These are phyloP conservation scores for Hypsopygia costalis DNA, from an alignment of 2,888 invertebrate species.

Conservation along the genomic window DNA sequence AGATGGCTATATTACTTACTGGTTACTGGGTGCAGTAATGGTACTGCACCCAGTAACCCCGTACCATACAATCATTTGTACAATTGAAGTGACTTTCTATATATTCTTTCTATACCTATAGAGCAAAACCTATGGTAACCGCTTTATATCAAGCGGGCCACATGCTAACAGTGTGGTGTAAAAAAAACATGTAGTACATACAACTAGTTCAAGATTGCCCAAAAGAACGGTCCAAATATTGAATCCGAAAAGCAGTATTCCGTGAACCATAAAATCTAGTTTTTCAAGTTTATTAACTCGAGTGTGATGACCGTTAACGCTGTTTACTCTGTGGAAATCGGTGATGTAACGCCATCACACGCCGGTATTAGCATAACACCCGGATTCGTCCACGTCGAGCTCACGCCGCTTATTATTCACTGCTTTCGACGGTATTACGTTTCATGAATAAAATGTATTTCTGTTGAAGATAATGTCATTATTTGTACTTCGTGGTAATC, in stretches of 20 bases:
- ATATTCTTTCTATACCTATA: too few relatives aligned
- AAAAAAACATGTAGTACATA: too few relatives aligned
- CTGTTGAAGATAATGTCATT: constrained; percentile 13
- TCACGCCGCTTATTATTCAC: constrained; percentile 1
- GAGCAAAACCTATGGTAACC: too few relatives aligned
- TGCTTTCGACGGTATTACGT: constrained; percentile 3
- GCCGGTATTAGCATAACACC: constrained; percentile 11
- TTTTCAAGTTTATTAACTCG: constrained; percentile 4
- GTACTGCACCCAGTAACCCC: too few relatives aligned
- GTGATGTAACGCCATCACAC: constrained; percentile 4
- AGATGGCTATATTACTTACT: too few relatives aligned
- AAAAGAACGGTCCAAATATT: neutral
- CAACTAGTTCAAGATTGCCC: neutral
- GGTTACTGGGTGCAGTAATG: too few relatives aligned
- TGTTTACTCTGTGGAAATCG: constrained; percentile 5
- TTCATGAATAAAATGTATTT: constrained; percentile 16
- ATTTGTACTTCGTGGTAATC: neutral
- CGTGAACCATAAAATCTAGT: constrained; percentile 4
- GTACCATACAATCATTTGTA: too few relatives aligned
- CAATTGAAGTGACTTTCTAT: too few relatives aligned
- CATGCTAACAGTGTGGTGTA: too few relatives aligned
- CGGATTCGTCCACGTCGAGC: constrained; percentile 7
- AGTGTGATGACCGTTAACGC: neutral
- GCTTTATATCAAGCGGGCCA: too few relatives aligned
- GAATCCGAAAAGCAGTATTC: neutral